Base-by-base conservation (phyloP, 1,140 invertebrate genomes). In the Odontomachus brunneus region DNA sequence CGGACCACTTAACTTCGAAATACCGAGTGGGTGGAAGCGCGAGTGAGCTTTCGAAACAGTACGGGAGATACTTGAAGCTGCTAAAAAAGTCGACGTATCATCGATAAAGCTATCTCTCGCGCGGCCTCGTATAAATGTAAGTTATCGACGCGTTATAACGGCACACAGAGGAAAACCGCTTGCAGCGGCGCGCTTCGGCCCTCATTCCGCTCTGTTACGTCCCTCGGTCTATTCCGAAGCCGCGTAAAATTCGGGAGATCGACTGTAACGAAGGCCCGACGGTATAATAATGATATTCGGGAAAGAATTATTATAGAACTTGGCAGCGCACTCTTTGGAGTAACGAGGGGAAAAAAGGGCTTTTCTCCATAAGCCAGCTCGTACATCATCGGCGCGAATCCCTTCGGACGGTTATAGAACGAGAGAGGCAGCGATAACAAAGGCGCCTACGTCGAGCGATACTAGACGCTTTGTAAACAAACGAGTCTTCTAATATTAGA, bases 231-330 rank as follows among this genome's bases (percentile, higher is more conserved):
- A 73, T 75, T 66, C 69, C n/a, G 22, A 48, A 76, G 33, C 57
- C 17, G 2, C 15, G 71, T 48, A 69, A 75, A 63, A 65, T 67
- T 48, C 26, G 33, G 48, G 51, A 74, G 80, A 89, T 88, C 84
- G 84, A 89, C 82, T 73, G 74, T 57, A 86, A 86, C 66, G 73
- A 71, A 76, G 59, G 63, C 33, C 73, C 80, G 44, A 51, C 53
- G 84, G 67, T 84, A 86, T 85, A 87, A 90, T 90, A 86, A 90
- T 88, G 89, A 91, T 90, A 90, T 90, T 91, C 83, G 87, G 67
- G 80, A 90, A 89, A 90, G 89, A 91, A 91, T 91, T 91, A 91
- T 90, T 90, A 90, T 86, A 53, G 87, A 90, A 90, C 81, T 89
- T 90, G 83, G 85, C 80, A 83, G 86, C 84, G 72, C 84, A 89